phyloP scores from a whole-genome alignment of 2,797 vertebrate genomes.

The Amphiprion clarkii region DNA sequence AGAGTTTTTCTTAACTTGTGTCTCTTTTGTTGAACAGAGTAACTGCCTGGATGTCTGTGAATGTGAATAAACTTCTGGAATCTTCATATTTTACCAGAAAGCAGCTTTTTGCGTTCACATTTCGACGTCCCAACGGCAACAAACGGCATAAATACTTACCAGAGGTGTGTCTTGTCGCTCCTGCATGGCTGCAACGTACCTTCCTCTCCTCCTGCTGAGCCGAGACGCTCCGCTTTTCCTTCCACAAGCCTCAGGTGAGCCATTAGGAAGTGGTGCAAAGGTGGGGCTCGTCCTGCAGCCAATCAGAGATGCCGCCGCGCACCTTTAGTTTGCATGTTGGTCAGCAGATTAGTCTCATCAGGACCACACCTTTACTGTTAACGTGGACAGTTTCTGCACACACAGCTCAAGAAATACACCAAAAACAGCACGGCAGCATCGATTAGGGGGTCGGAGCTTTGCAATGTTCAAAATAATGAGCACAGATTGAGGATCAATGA shows the following conservation, averaged over 20 bases:
- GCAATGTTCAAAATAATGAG: neutral
- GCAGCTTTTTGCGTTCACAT: neutral
- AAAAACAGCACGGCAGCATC: neutral
- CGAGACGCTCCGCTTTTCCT: constrained; percentile 30
- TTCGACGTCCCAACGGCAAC: neutral
- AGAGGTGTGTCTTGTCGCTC: constrained; percentile 72
- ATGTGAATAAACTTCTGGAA: neutral
- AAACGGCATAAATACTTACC: constrained; percentile 67
- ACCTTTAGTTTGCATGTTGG: constrained; percentile 63
- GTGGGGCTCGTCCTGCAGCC: constrained; percentile 48
- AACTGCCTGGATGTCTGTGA: too few species aligned
- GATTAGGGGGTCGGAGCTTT: neutral
- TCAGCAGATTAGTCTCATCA: constrained; percentile 35
- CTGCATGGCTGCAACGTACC: constrained; percentile 67
- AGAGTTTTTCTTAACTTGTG: too few species aligned
- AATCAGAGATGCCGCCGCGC: constrained; percentile 29
- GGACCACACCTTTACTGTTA: constrained; percentile 13
- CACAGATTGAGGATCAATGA: too few species aligned
- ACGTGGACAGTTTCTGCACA: neutral
- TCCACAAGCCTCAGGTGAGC: constrained; percentile 35
- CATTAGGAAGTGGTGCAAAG: constrained; percentile 59
- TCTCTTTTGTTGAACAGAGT: too few species aligned
- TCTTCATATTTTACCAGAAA: neutral
- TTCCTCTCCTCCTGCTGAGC: constrained; percentile 32
- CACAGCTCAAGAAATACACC: neutral